Percentiles rank a stretch among this genome's conserved stretches.
Evolutionary conservation across 2,888 invertebrate species (phyloP).

Genomic region (Argynnis bischoffii): DNA sequence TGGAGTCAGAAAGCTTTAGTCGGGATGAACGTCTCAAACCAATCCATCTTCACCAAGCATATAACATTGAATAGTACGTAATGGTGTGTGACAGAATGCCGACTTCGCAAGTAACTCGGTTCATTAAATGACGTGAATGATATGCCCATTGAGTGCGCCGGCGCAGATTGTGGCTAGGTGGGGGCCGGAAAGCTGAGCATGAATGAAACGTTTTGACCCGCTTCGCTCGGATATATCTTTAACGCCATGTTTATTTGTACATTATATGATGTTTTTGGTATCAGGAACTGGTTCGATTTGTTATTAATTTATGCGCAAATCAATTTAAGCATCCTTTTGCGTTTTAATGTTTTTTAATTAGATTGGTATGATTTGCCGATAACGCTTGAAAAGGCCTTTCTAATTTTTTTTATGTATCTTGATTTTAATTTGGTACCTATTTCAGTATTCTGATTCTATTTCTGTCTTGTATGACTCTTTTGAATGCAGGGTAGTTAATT

Average conservation of each 20-base stretch:
- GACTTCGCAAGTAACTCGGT: conserved; percentile 45
- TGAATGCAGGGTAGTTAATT: background rate
- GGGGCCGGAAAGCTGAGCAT: conserved; percentile 45
- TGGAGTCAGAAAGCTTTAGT: background rate
- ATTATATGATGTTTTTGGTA: conserved; percentile 18
- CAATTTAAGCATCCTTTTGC: conserved; percentile 17
- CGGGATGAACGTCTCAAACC: background rate
- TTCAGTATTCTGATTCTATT: no score
- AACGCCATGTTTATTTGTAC: conserved; percentile 25
- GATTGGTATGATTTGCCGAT: no score
- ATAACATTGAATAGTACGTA: conserved; percentile 28
- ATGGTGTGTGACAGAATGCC: conserved; percentile 42
- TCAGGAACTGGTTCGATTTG: conserved; percentile 21
- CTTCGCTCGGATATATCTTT: conserved; percentile 34
- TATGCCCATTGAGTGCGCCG: conserved; percentile 46
- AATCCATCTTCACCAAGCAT: conserved; percentile 11
- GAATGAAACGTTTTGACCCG: conserved; percentile 46
- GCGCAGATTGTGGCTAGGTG: conserved; percentile 37
- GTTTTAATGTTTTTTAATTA: conserved; percentile 5
- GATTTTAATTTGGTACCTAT: no score
- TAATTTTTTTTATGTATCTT: no score
- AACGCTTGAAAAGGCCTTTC: no score
- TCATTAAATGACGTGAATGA: conserved; percentile 52
- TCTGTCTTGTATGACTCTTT: background rate
- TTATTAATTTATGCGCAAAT: conserved; percentile 25